These are phyloP conservation scores for Trichomalopsis sarcophagae DNA, from an alignment of 1,140 invertebrate species.

Conservation along the genomic window DNA sequence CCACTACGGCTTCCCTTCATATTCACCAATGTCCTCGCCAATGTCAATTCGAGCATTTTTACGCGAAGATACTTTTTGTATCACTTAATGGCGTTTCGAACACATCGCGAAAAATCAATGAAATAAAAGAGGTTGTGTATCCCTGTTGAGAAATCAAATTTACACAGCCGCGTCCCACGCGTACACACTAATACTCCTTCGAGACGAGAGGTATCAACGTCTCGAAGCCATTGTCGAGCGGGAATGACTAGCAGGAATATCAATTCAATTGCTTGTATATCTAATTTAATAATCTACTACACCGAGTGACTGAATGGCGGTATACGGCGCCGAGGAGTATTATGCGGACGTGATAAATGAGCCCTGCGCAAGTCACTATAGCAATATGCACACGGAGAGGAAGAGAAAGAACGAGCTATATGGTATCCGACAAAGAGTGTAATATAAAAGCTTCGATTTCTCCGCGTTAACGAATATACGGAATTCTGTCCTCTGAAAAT, in stretches of 20 bases:
- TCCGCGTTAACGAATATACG: too few relatives aligned
- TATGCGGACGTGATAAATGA: conserved; percentile 69
- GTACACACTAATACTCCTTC: neutral
- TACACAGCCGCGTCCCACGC: conserved; percentile 13
- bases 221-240: conserved; percentile 49
- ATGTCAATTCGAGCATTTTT: too few relatives aligned
- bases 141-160: too few relatives aligned
- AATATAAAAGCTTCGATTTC: too few relatives aligned
- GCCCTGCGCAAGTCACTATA: conserved; percentile 18
- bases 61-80: too few relatives aligned
- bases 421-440: too few relatives aligned
- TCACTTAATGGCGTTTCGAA: too few relatives aligned
- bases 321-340: conserved; percentile 48
- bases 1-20: neutral
- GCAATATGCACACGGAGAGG: neutral
- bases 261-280: conserved; percentile 72
- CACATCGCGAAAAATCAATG: neutral
- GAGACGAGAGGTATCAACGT: conserved; percentile 26
- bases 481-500: too few relatives aligned
- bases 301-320: conserved; percentile 56
- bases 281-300: conserved; percentile 70
- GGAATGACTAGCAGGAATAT: conserved; percentile 69
- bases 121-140: neutral
- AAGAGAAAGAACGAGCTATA: too few relatives aligned
- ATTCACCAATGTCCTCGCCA: neutral